Evolutionary conservation across 1,140 invertebrate species (phyloP), one percentile per base, ranked within the genome.

Genomic region (Drosophila aff.): DNA sequence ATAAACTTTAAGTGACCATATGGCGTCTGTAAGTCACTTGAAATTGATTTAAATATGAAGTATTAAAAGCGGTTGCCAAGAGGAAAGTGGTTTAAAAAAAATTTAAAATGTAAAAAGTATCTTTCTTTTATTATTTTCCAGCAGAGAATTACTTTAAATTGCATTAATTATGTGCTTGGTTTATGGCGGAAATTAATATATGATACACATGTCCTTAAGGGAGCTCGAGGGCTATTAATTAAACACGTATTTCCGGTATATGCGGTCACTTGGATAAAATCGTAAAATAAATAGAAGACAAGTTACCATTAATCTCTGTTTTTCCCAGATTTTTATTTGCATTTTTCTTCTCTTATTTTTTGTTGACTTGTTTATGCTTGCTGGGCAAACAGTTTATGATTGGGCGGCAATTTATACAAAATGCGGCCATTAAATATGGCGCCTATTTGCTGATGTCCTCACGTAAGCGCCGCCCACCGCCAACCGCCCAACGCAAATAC

Each of bases 371-470:
- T 46, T 63, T 63, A 36, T 41, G 53, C 63, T 44, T 49, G 41
- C 44, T 69, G 38, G 52, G 58, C 76, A 79, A 79, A 82, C 60
- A 76, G 49, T 69, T 81, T 38, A 81, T 59, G 59, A 76, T 52
- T 68, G 65, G 50, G 47, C 18, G 40, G 43, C 67, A 76, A 61
- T 81, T 76, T 62, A 49, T 59, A 61, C 68, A 73, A 73, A 73
- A 61, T 73, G 44, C 69, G 23, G 46, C 41, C 60, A 72, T 82
- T 72, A 76, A 81, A 81, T 72, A 65, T 76, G 78, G 57, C 79
- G 79, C 58, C 67, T 78, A 69, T 79, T 78, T 78, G 53, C 66
- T 59, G 36, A 43, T 59, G 66, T 41, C 67, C 63, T 53, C 55
- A 43, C 40, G 31, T 64, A 40, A 44, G 23, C 44, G 43, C 46